Evolutionary conservation across 2,113 vertebrate genomes (phyloP).

Genomic region (Sprattus sprattus): DNA sequence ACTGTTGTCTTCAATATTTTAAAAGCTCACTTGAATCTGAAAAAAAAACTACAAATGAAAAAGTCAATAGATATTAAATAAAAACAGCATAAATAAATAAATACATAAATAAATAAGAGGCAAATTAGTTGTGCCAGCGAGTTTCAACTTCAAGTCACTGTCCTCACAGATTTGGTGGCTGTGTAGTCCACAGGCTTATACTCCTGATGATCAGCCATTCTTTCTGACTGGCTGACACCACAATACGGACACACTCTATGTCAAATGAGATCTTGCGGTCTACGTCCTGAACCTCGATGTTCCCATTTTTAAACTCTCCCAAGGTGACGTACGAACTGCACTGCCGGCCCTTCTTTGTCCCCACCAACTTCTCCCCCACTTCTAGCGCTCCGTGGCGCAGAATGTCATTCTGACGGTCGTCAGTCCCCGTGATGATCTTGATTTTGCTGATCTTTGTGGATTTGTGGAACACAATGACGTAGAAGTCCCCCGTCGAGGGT

Average conservation of each 20-base stretch:
- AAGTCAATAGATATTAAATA: constrained; percentile 47
- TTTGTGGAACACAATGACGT: constrained; percentile 88
- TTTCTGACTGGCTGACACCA: constrained; percentile 90
- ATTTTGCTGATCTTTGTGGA: constrained; percentile 89
- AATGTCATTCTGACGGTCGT: constrained; percentile 92
- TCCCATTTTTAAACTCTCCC: constrained; percentile 92
- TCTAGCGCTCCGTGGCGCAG: constrained; percentile 91
- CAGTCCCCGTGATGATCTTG: constrained; percentile 89
- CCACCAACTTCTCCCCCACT: constrained; percentile 83
- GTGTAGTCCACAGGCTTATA: constrained; percentile 94
- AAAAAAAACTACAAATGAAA: constrained; percentile 37
- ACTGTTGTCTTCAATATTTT: not conserved
- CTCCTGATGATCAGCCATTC: constrained; percentile 97
- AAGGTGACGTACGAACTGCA: constrained; percentile 87
- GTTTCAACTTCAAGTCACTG: constrained; percentile 44
- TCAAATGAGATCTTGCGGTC: constrained; percentile 93
- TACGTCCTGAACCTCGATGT: constrained; percentile 88
- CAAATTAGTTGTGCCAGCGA: constrained; percentile 47
- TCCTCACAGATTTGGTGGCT: constrained; percentile 70
- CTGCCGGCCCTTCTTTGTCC: constrained; percentile 82
- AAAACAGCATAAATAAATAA: constrained; percentile 38
- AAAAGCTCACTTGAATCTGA: not conserved
- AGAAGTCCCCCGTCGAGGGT: constrained; percentile 87
- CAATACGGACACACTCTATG: constrained; percentile 90
- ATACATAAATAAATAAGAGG: constrained; percentile 40